Percentiles rank a stretch among this genome's conserved stretches.
phyloP scores from a whole-genome alignment of 2,797 vertebrate genomes.

The Sebastes matsubarae region DNA sequence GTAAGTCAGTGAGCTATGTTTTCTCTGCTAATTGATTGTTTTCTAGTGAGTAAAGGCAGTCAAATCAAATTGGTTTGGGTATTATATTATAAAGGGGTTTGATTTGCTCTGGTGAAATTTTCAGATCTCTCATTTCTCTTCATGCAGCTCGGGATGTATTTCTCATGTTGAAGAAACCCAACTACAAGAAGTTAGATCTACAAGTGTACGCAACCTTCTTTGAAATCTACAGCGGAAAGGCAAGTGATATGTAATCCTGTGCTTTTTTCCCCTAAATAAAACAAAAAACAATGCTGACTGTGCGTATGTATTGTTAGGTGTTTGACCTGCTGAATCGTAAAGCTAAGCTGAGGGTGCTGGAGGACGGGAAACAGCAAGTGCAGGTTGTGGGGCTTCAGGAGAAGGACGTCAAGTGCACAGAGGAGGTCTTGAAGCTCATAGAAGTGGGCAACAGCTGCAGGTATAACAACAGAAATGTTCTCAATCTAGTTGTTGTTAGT shows the following conservation, averaged over 20 bases:
- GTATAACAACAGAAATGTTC: constrained; percentile 68
- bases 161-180: constrained; percentile 97
- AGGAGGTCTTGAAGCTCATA: constrained; percentile 97
- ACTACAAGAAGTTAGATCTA: constrained; percentile 96
- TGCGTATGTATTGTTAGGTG: constrained; percentile 78
- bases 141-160: constrained; percentile 94
- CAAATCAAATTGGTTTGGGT: not conserved
- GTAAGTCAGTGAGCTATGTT: constrained; percentile 70
- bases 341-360: constrained; percentile 94
- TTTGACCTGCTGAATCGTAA: constrained; percentile 97
- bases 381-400: constrained; percentile 97
- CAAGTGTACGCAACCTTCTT: constrained; percentile 98
- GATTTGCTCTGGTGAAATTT: not conserved
- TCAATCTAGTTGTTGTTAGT: not conserved
- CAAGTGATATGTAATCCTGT: constrained; percentile 52
- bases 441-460: constrained; percentile 98
- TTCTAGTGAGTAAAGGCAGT: not conserved
- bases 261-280: not conserved
- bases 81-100: not conserved
- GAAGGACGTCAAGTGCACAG: constrained; percentile 93
- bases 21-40: not conserved
- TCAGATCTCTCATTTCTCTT: not conserved
- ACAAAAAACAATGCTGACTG: not conserved
- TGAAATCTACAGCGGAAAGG: constrained; percentile 99
- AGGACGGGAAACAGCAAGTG: constrained; percentile 97